Percentiles rank a stretch among this genome's conserved stretches.
Evolutionary conservation across 2,888 invertebrate species (phyloP).

Genomic region (Geotrupes spiniger): DNA sequence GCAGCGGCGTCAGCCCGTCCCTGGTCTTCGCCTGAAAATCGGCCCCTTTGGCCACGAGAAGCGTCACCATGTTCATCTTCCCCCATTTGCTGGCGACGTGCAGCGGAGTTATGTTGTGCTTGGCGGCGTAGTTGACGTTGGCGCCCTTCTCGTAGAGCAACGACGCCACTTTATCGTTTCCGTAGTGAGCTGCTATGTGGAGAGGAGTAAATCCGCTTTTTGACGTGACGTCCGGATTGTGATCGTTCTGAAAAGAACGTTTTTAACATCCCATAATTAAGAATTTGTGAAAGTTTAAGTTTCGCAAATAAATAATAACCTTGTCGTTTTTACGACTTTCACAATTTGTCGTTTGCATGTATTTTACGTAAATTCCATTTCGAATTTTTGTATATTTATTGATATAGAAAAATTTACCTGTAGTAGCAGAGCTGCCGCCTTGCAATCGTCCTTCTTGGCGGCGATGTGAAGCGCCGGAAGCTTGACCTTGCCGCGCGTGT

Average conservation of each 20-base stretch:
- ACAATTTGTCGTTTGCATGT: too few species aligned
- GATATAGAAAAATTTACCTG: too few species aligned
- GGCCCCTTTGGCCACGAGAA: slow-evolving; percentile 85
- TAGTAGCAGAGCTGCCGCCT: slow-evolving; percentile 87
- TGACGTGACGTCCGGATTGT: slow-evolving; percentile 94
- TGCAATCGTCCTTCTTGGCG: slow-evolving; percentile 97
- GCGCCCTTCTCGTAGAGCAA: slow-evolving; percentile 88
- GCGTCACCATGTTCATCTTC: slow-evolving; percentile 85
- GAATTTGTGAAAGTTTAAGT: neutral
- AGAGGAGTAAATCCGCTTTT: slow-evolving; percentile 98
- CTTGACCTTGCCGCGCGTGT: slow-evolving; percentile 92
- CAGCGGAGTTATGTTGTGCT: slow-evolving; percentile 96
- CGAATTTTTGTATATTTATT: too few species aligned
- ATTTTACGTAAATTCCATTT: too few species aligned
- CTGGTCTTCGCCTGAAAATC: slow-evolving; percentile 90
- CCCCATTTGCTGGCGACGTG: slow-evolving; percentile 99
- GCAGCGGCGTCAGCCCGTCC: slow-evolving; percentile 93
- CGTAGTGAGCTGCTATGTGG: slow-evolving; percentile 98
- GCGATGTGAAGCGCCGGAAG: slow-evolving; percentile 97
- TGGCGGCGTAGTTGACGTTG: slow-evolving; percentile 93
- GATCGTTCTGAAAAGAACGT: slow-evolving; percentile 75
- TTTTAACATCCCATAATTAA: neutral
- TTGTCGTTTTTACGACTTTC: too few species aligned
- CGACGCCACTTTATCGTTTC: slow-evolving; percentile 90
- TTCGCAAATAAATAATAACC: neutral